Conservation (phyloP, 2,888 invertebrate genomes). For the Pristionchus mayeri region DNA sequence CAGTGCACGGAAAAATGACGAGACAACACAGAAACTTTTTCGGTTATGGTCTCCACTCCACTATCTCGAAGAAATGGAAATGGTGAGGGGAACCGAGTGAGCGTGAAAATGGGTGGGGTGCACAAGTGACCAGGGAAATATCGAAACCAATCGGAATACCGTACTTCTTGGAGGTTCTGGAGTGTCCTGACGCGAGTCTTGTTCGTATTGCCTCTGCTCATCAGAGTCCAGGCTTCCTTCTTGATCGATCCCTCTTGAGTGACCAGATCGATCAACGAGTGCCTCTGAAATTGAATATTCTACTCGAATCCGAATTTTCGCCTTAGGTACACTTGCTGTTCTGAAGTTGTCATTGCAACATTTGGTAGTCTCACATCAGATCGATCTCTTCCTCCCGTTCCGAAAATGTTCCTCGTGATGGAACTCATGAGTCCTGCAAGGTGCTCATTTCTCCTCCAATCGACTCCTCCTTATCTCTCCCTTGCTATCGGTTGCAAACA, state of each 20-base stretch:
- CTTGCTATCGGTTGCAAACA: background rate
- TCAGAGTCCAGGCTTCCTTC: conserved; percentile 46
- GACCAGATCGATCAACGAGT: conserved; percentile 10
- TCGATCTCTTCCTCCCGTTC: conserved; percentile 6
- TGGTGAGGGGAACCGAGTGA: background rate
- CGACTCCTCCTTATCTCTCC: background rate
- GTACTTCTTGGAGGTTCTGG: conserved; percentile 44
- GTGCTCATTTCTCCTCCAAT: conserved; percentile 2
- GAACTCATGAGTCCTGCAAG: conserved; percentile 30
- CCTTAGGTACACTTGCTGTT: too few species aligned
- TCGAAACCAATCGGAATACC: background rate
- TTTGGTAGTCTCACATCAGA: background rate
- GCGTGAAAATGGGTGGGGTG: background rate
- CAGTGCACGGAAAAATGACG: background rate
- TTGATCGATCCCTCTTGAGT: conserved; percentile 49
- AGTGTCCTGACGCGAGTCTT: conserved; percentile 44
- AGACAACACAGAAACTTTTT: too few species aligned
- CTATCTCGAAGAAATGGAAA: too few species aligned
- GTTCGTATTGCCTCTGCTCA: conserved; percentile 48
- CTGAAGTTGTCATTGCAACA: too few species aligned
- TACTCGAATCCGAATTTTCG: too few species aligned
- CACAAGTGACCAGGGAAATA: background rate
- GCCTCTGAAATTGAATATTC: background rate
- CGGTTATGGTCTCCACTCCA: too few species aligned
- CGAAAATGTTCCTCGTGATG: conserved; percentile 33